Conservation (phyloP, 2,888 invertebrate genomes). For the Sclerodermus sp. region DNA sequence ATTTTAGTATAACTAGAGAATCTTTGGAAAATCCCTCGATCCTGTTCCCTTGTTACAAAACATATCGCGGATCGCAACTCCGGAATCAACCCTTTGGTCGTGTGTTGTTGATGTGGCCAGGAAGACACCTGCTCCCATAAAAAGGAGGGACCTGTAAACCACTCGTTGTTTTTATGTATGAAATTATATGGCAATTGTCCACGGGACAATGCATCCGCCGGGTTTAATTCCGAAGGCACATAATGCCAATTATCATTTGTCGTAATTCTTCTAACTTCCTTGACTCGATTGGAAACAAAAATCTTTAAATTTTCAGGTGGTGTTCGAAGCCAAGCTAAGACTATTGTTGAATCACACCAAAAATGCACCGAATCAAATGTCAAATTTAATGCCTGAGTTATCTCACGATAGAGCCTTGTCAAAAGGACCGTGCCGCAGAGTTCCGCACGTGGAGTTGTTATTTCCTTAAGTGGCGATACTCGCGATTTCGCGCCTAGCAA, state of each 20-base stretch:
- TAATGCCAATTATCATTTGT: neutral
- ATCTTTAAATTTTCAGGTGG: neutral
- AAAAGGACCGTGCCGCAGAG: conserved; percentile 7
- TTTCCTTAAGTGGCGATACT: conserved; percentile 8
- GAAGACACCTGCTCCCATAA: conserved; percentile 6
- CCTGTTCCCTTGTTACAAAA: no score
- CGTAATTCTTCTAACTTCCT: neutral
- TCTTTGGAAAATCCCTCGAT: neutral
- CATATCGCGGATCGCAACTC: neutral
- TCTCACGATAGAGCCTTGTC: conserved; percentile 3
- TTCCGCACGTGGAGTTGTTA: conserved; percentile 10
- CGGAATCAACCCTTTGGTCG: neutral
- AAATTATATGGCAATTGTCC: conserved; percentile 5
- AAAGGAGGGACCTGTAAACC: conserved; percentile 9
- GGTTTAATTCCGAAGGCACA: conserved; percentile 26
- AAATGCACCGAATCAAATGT: neutral
- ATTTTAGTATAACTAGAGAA: neutral
- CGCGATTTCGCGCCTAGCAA: conserved; percentile 11
- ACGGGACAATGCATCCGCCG: conserved; percentile 35
- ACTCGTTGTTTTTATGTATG: neutral
- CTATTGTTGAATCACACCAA: conserved; percentile 2
- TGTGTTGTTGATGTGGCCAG: neutral
- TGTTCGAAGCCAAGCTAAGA: neutral
- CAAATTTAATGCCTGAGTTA: neutral
- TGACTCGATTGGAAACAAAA: conserved; percentile 2